Base-by-base conservation (phyloP, 1,140 invertebrate genomes). In the Dryas iulia region DNA sequence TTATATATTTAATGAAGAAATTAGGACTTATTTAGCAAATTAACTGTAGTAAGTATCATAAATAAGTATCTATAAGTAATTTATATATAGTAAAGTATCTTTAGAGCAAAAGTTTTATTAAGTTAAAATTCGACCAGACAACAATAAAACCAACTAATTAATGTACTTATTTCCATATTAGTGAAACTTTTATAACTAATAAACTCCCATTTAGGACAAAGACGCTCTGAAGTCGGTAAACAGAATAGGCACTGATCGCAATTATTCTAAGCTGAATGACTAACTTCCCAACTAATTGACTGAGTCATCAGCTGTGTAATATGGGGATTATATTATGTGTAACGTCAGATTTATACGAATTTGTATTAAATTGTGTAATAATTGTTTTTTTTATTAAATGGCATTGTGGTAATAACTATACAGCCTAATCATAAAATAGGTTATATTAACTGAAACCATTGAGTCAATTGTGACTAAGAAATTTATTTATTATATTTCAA, bases 381-480 rank as follows among this genome's bases (percentile, higher is more conserved):
- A 10, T 47, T 10, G n/a, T 47, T 14, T 14, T 14, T 18, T 39
- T 33, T 18, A n/a, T 14, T 6, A 14, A 39, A 14, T 14, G 12
- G 7, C 6, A 18, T 39, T 6, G 1, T 18, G 31, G 5, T 7
- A 1, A 14, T 6, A 47, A 3, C 30, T 31, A 6, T 8, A 8
- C 8, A 31, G 8, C 6, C 14, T 35, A 12, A 18, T 21, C 7
- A 7, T 47, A 47, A n/a, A 14, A 39, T 47, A 47, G 39, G 39
- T 47, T 21, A 47, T 21, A 18, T 47, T 0, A 47, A 47, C 39
- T 47, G 21, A 47, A 47, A 47, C 39, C 39, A 47, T 47, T 21
- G 39, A 47, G 14, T 47, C 14, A 47, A 6, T 47, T 56, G 52
- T 53, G 53, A 56, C 53, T 56, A 56, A 56, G 53, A 56, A 56